Conservation (phyloP, 2,888 invertebrate genomes). For the Gymnoscelis rufifasciata region DNA sequence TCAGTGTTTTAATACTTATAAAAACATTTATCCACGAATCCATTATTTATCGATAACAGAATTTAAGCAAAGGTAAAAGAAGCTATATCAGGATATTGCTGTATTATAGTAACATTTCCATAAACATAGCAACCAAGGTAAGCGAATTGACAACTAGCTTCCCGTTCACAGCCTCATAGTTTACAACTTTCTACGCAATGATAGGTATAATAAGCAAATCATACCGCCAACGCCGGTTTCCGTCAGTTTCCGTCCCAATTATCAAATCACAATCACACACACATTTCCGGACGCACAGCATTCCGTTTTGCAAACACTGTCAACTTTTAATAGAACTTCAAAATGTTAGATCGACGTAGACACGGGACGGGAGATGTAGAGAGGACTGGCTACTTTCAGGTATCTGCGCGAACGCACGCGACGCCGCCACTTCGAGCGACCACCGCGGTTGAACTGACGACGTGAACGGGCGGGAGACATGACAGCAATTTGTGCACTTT, state of each 20-base stretch:
- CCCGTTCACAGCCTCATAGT: constrained; percentile 18
- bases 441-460: constrained; percentile 36
- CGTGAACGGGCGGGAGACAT: constrained; percentile 21
- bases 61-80: too few relatives aligned
- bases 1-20: too few relatives aligned
- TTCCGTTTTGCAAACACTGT: constrained; percentile 16
- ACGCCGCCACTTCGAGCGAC: constrained; percentile 55
- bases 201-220: constrained; percentile 9
- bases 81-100: too few relatives aligned
- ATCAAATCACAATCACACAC: constrained; percentile 18
- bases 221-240: constrained; percentile 10
- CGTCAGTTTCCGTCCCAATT: constrained; percentile 8
- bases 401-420: constrained; percentile 50
- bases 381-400: background rate
- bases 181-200: constrained; percentile 11
- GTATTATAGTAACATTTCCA: too few relatives aligned
- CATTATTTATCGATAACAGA: background rate
- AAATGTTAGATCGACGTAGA: too few relatives aligned
- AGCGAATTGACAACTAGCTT: constrained; percentile 28
- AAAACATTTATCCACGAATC: too few relatives aligned
- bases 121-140: constrained; percentile 10
- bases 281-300: constrained; percentile 18
- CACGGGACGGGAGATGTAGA: too few relatives aligned
- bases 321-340: background rate
- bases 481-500: constrained; percentile 21